These are phyloP conservation scores for Falco concolor DNA, from an alignment of 2,797 vertebrate species.

Conservation along the genomic window DNA sequence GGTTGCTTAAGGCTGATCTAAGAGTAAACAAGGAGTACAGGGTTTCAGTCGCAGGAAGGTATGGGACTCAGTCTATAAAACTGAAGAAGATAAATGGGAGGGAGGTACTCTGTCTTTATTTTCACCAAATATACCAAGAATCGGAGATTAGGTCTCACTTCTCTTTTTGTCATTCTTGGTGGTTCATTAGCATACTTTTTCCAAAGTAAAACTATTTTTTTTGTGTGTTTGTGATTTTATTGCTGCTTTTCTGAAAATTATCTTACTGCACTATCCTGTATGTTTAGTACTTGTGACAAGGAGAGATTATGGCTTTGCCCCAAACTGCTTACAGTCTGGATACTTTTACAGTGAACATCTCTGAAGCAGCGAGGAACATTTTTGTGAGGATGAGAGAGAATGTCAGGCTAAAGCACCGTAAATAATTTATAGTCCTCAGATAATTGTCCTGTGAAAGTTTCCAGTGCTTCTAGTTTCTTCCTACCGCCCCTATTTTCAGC, in stretches of 20 bases:
- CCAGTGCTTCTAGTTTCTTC: slow-evolving; percentile 55
- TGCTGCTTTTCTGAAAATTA: not conserved
- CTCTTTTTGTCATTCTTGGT: not conserved
- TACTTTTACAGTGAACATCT: not conserved
- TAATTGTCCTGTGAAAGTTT: slow-evolving; percentile 60
- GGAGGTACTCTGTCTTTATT: not conserved
- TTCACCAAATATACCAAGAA: not conserved
- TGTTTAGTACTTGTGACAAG: not conserved
- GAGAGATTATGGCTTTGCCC: slow-evolving; percentile 5
- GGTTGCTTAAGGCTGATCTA: slow-evolving; percentile 54
- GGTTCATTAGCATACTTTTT: not conserved
- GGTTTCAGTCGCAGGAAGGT: slow-evolving; percentile 1
- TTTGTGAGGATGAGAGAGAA: slow-evolving; percentile 12
- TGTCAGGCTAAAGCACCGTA: slow-evolving; percentile 6
- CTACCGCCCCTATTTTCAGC: not conserved
- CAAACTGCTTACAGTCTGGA: not conserved
- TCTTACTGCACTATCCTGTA: not conserved
- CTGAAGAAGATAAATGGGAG: not conserved
- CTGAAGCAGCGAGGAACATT: not conserved
- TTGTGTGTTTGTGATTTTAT: not conserved
- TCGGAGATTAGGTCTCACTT: not conserved
- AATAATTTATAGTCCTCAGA: slow-evolving; percentile 32
- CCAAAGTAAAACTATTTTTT: not conserved
- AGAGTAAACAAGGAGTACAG: slow-evolving; percentile 11
- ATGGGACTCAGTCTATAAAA: not conserved